These are phyloP conservation scores for Ptyas mucosa DNA, from an alignment of 2,113 vertebrate genomes.

Conservation along the genomic window DNA sequence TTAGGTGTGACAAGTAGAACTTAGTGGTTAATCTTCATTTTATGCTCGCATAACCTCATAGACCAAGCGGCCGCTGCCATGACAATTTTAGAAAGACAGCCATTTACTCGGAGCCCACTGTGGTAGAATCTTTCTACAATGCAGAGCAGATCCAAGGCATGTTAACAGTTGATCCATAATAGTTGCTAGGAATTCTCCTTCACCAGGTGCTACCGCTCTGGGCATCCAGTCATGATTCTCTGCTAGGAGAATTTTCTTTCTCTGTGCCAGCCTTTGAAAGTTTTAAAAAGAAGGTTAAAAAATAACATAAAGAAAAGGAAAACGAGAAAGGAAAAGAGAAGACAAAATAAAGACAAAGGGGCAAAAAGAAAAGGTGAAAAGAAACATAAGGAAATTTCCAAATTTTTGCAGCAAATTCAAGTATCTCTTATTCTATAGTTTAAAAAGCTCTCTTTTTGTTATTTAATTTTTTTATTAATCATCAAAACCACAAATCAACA, in stretches of 20 bases:
- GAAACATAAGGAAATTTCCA: neutral
- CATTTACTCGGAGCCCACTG: neutral
- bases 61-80: neutral
- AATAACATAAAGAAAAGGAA: neutral
- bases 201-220: neutral
- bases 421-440: neutral
- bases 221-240: neutral
- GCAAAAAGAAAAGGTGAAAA: neutral
- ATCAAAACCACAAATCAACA: neutral
- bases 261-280: neutral
- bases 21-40: neutral
- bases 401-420: neutral
- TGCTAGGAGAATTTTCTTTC: neutral
- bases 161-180: neutral
- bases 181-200: neutral
- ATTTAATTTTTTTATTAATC: neutral
- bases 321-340: neutral
- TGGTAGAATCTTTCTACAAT: neutral
- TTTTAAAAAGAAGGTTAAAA: neutral
- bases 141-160: neutral
- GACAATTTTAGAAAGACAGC: neutral
- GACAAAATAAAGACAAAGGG: neutral
- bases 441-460: neutral
- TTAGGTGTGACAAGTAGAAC: neutral
- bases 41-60: neutral